Percentiles rank a stretch among this genome's conserved stretches.
phyloP scores from a whole-genome alignment of 2,797 vertebrate genomes.

The Onychomys arenicola region DNA sequence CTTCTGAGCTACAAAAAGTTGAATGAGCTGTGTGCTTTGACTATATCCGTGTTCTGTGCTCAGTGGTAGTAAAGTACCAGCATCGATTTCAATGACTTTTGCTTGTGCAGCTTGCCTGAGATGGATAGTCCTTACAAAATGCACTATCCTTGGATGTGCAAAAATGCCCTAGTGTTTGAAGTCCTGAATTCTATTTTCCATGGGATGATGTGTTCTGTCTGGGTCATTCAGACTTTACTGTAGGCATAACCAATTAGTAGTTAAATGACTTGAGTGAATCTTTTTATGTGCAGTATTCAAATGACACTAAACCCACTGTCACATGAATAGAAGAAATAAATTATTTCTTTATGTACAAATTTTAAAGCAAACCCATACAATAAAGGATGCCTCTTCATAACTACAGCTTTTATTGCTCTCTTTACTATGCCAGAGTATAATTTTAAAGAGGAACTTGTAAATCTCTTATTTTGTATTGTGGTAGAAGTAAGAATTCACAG shows the following conservation, averaged over 20 bases:
- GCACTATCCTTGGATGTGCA: not conserved
- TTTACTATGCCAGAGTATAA: not conserved
- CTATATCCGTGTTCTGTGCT: not conserved
- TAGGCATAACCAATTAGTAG: conserved; percentile 31
- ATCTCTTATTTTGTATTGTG: not conserved
- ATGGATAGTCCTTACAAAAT: not conserved
- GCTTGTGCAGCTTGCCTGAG: not conserved
- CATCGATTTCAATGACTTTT: not conserved
- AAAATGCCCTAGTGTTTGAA: conserved; percentile 1
- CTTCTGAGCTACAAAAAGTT: not conserved
- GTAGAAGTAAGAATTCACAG: not conserved
- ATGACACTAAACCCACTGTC: conserved; percentile 55
- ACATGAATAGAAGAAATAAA: conserved; percentile 63
- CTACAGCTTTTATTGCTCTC: not conserved
- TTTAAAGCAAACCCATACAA: conserved; percentile 52
- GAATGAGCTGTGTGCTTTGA: not conserved
- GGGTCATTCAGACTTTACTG: conserved; percentile 2
- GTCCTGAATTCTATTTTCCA: not conserved
- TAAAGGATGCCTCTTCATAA: not conserved
- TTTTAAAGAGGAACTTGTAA: conserved; percentile 51
- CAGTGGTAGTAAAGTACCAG: not conserved
- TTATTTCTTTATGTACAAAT: conserved; percentile 65
- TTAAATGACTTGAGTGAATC: conserved; percentile 60
- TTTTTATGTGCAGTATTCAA: conserved; percentile 74
- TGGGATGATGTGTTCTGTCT: not conserved